Evolutionary conservation across 2,113 vertebrate species (phyloP).

Genomic region (Electrona antarctica): DNA sequence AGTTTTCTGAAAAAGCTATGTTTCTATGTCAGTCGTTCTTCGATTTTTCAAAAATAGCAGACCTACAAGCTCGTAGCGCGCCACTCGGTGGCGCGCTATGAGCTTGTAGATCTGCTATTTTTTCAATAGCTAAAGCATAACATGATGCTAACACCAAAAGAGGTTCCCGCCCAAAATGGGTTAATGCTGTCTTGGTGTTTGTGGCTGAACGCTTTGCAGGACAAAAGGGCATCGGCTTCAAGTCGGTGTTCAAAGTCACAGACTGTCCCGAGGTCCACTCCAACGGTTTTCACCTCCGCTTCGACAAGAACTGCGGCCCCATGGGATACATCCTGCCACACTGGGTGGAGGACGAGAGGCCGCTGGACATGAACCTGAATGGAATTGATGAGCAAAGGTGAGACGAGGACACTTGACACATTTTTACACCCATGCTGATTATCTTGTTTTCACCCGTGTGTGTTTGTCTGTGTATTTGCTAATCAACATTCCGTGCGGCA

Average conservation of each 20-base stretch:
- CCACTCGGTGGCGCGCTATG: no score
- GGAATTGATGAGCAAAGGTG: constrained; percentile 67
- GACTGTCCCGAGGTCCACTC: constrained; percentile 84
- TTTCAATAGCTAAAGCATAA: no score
- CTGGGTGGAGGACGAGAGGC: constrained; percentile 74
- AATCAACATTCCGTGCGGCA: no score
- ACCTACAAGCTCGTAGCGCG: no score
- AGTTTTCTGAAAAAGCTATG: no score
- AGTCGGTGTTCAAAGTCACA: constrained; percentile 83
- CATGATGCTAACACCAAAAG: no score
- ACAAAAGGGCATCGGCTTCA: constrained; percentile 84
- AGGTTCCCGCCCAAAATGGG: no score
- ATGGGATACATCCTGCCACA: constrained; percentile 85
- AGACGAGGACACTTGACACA: not conserved
- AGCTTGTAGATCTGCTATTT: no score
- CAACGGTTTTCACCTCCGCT: constrained; percentile 80
- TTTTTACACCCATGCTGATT: not conserved
- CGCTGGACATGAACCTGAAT: constrained; percentile 44
- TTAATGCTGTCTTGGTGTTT: not conserved
- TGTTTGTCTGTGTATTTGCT: not conserved
- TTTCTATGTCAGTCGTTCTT: no score
- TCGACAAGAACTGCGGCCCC: constrained; percentile 78
- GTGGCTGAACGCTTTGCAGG: constrained; percentile 53
- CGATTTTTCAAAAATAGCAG: no score
- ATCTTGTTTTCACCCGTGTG: not conserved